Evolutionary conservation across 2,113 vertebrate species (phyloP), one percentile per base, ranked within the genome.

Genomic region (Athene cunicularia): DNA sequence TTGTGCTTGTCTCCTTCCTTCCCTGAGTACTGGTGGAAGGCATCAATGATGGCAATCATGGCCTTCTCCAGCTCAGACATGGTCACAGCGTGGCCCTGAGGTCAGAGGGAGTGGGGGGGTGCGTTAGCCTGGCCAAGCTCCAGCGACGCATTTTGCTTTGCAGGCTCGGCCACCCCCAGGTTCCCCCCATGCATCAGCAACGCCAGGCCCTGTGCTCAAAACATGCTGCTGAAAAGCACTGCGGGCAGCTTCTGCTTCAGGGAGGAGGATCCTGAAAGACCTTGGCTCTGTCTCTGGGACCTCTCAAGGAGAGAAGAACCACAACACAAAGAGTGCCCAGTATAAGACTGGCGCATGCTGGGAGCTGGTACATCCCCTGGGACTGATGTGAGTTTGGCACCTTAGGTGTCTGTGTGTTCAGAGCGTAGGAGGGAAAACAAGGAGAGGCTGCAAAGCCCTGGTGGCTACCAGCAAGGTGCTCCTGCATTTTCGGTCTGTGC

Each of bases 1-100:
- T 98, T 99, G 97, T 98, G 98, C 53, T 98, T 99, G 97, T 99
- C 98, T 3, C 98, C 99, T 37, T 99, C 98, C 83, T 97, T 97
- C 41, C 98, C 98, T 0, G 98, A 98, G n/a, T 99, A 99, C 32
- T 98, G 99, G 89, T 99, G 98, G 93, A 99, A 99, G 12, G 98
- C 97, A 0, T 98, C 97, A 6, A 98, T 98, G 95, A 99, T 98
- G 93, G 98, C 92, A 2, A 98, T 97, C 98, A 99, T 93, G 15
- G 98, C 98, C 81, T 97, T 99, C 97, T 99, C 99, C 96, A 99
- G 98, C 89, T 99, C 98, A 9, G 98, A 98, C 99, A 99, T 99
- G 85, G 74, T 91, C 4, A 16, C 28, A 8, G 24, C 0, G 10
- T 20, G 27, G 75, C 56, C 75, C 90, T 94, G 83, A 45, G 75